Evolutionary conservation across 2,113 vertebrate genomes (phyloP), one percentile per base, ranked within the genome.

Genomic region (Tinamus guttatus): DNA sequence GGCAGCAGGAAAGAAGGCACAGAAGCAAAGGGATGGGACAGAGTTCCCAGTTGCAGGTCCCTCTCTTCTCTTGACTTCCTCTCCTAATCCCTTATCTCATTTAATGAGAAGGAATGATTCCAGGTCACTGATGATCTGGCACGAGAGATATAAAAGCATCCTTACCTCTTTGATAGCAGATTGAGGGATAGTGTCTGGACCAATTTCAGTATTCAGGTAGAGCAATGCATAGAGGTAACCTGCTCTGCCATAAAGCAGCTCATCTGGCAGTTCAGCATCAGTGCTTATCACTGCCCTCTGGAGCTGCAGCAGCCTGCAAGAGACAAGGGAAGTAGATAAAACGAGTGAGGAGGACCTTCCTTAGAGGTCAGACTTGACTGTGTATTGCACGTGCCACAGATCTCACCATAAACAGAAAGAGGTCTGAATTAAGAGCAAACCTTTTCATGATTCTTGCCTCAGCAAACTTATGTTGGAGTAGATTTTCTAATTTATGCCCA

Each of bases 141-240:
- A 62, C 36, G 54, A 34, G n/a, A 54, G 25, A 80, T 34, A 91
- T 19, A 63, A 43, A 71, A 69, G 11, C 11, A 4, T 59, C 96
- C 96, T 94, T 94, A 99, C 99, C 98, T 99, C 98, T 86, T 98
- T 93, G 47, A 99, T 96, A 69, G 97, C 94, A 71, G 91, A 92
- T 56, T 98, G 98, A 4, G 98, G 98, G 95, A 99, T 98, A 1
- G 99, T 97, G 62, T 98, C 97, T 0, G 98, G 97, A 56, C 98
- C 97, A 0, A 99, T 99, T 98, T 99, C 99, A 32, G 98, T 98
- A 89, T 99, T 99, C 77, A 99, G 63, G 77, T 99, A 99, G 21
- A 99, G 98, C 92, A 99, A 98, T 80, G 99, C 98, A 20, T 98
- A 99, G 0, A 99, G 98, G 71, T 99, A 99, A 15, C 99, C 99